Percentiles rank a stretch among this genome's conserved stretches.
Evolutionary conservation across 2,797 vertebrate genomes (phyloP).

Genomic region (Hippoglossus hippoglossus): DNA sequence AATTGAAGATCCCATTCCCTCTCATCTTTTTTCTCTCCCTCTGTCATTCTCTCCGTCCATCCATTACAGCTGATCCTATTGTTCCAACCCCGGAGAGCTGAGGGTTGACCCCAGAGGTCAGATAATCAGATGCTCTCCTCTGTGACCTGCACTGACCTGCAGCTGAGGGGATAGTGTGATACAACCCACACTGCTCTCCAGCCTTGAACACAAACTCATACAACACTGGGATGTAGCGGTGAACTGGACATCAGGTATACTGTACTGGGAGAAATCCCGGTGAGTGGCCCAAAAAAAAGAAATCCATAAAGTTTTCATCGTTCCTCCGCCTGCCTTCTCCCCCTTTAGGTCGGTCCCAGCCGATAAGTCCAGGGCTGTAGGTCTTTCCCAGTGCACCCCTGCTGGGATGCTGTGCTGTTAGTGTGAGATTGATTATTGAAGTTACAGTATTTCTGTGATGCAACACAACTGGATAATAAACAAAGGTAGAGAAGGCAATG

Average conservation of each 20-base stretch:
- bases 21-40: conserved; percentile 28
- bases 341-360: not conserved
- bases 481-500: not conserved
- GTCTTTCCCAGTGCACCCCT: not conserved
- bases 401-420: conserved; percentile 19
- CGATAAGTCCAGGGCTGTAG: not conserved
- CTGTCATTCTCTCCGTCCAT: conserved; percentile 60
- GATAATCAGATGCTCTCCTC: conserved; percentile 75
- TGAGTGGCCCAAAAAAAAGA: not conserved
- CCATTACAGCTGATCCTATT: conserved; percentile 76
- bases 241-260: not conserved
- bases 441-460: conserved; percentile 20
- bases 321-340: not conserved
- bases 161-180: conserved; percentile 56
- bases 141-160: conserved; percentile 70
- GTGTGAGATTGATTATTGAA: conserved; percentile 26
- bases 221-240: conserved; percentile 20
- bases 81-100: conserved; percentile 70
- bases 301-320: conserved; percentile 1
- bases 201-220: conserved; percentile 39
- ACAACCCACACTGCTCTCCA: conserved; percentile 25
- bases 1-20: conserved; percentile 41
- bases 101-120: conserved; percentile 74
- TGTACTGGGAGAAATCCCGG: not conserved
- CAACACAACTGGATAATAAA: conserved; percentile 20